These are phyloP conservation scores for Aphrocallistes beatrix DNA, from an alignment of 37 sponge, comb jelly and placozoan species.

Conservation along the genomic window DNA sequence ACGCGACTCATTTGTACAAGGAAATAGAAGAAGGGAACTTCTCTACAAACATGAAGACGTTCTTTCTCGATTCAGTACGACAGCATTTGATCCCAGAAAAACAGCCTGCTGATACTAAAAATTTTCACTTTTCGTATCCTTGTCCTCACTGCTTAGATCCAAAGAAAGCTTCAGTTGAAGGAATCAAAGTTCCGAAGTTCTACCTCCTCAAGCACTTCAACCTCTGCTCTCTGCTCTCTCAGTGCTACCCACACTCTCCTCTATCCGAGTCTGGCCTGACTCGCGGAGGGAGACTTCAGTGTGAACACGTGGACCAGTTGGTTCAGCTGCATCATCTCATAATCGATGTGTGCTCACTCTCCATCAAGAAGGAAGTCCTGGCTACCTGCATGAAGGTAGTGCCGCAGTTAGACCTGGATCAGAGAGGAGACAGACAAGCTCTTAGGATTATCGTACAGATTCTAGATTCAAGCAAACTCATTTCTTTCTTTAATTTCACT, in stretches of 20 bases:
- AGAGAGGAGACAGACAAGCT: neutral
- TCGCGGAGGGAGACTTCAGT: neutral
- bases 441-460: neutral
- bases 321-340: neutral
- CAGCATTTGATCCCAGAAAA: neutral
- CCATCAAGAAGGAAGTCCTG: neutral
- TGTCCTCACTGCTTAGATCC: neutral
- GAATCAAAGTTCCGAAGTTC: neutral
- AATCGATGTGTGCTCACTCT: neutral
- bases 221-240: neutral
- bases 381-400: neutral
- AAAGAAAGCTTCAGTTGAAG: neutral
- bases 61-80: neutral
- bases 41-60: neutral
- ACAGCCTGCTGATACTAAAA: neutral
- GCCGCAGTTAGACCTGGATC: neutral
- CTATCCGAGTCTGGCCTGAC: neutral
- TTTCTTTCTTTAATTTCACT: neutral
- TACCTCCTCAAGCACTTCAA: neutral
- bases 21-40: neutral
- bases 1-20: neutral
- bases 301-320: neutral
- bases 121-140: neutral
- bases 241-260: neutral
- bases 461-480: neutral